phyloP scores from a whole-genome alignment of 2,888 invertebrate genomes.

The Ormyrus labotus region DNA sequence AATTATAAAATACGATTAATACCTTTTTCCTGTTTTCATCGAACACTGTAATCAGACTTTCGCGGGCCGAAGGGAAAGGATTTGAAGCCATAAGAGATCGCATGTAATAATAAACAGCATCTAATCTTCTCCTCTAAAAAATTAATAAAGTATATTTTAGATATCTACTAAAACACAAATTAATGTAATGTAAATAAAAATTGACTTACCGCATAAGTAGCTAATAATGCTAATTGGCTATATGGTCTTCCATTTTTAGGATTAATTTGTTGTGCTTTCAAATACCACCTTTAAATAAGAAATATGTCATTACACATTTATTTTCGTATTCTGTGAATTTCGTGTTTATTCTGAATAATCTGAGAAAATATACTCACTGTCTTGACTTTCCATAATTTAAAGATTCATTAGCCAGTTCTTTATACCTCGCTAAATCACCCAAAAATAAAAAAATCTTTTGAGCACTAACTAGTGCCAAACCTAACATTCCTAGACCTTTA shows the following conservation, averaged over 20 bases:
- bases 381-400: slow-evolving; percentile 88
- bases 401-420: slow-evolving; percentile 88
- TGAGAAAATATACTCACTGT: slow-evolving; percentile 77
- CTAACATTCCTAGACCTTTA: slow-evolving; percentile 82
- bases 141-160: slow-evolving; percentile 52
- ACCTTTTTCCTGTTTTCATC: slow-evolving; percentile 96
- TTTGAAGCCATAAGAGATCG: slow-evolving; percentile 95
- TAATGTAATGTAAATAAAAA: background rate
- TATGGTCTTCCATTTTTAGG: slow-evolving; percentile 97
- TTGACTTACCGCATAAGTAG: slow-evolving; percentile 85
- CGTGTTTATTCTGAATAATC: background rate
- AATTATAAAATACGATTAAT: slow-evolving; percentile 58
- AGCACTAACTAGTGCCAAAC: slow-evolving; percentile 88
- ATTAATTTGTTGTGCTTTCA: slow-evolving; percentile 94
- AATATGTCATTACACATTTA: slow-evolving; percentile 22
- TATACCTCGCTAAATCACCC: slow-evolving; percentile 95
- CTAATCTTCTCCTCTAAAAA: slow-evolving; percentile 91
- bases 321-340: background rate
- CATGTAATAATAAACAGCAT: slow-evolving; percentile 98
- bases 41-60: slow-evolving; percentile 90
- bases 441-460: slow-evolving; percentile 93
- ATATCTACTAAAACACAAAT: slow-evolving; percentile 1
- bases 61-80: slow-evolving; percentile 93
- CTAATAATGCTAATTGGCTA: slow-evolving; percentile 94
- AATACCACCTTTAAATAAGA: slow-evolving; percentile 85